phyloP scores from a whole-genome alignment of 2,888 invertebrate genomes.

The Eupithecia subumbrata region DNA sequence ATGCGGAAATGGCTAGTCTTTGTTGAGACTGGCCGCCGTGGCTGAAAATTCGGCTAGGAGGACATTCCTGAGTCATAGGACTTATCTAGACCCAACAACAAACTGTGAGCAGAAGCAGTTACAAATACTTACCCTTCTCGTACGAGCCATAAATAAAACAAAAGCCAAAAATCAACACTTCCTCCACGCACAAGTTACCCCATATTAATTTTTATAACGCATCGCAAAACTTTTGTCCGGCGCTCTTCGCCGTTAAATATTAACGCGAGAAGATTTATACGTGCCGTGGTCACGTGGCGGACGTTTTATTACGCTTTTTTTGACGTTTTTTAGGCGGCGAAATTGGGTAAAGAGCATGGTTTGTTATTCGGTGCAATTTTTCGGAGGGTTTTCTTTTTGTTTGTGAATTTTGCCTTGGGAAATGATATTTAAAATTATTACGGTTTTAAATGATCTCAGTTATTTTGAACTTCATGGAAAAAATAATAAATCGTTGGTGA shows the following conservation, averaged over 20 bases:
- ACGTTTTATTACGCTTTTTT: constrained; percentile 76
- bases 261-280: constrained; percentile 71
- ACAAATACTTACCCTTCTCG: constrained; percentile 1
- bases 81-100: neutral
- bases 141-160: constrained; percentile 26
- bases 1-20: too few species aligned
- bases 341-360: constrained; percentile 44
- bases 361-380: constrained; percentile 39
- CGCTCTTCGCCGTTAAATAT: constrained; percentile 76
- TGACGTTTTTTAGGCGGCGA: constrained; percentile 55
- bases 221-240: constrained; percentile 56
- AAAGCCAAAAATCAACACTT: constrained; percentile 13
- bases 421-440: neutral
- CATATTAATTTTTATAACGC: constrained; percentile 75
- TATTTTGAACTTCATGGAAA: neutral
- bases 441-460: neutral
- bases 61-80: too few species aligned
- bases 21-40: too few species aligned
- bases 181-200: constrained; percentile 42
- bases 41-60: too few species aligned
- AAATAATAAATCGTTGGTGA: too few species aligned
- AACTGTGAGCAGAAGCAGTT: neutral
- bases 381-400: neutral
- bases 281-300: constrained; percentile 67
- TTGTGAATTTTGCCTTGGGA: neutral